Base-by-base conservation (phyloP, 2,113 vertebrate genomes). In the Balaeniceps rex region DNA sequence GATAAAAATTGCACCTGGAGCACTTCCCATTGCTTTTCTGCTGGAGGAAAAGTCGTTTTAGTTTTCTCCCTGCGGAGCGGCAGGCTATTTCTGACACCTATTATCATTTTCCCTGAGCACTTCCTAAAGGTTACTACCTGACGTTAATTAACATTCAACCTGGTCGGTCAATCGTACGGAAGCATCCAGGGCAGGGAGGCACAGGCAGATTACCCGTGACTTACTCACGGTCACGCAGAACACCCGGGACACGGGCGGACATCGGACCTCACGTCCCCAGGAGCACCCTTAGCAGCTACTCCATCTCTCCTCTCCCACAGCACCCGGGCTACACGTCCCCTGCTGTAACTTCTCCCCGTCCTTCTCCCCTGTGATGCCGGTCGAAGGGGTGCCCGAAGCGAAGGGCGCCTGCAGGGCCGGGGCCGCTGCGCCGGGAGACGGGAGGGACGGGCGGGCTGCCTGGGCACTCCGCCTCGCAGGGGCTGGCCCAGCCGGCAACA, bases 141-240 rank as follows among this genome's bases (percentile, higher is more conserved):
- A 11, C 33, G 21, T 33, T 65, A 51, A 49, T 4, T 6, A 44
- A 36, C 33, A 7, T 8, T 13, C 25, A 40, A 40, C 29, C 83
- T 1, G 69, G 8, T 17, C 17, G 13, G 42, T 18, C 52, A 26
- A 1, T 1, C 9, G 9, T 2, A 7, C 4, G 52, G 72, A 24
- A 44, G 57, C 46, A 44, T 2, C 63, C 5, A 3, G 83, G 63
- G 3, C 93, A n/a, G 22, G 18, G 19, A 28, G 42, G 52, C 55
- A 40, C 47, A 0, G 21, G 2, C 10, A 10, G 36, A 10, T 33
- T 7, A 26, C 0, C 84, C 40, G 23, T 4, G 69, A 29, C 34
- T 76, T 16, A 11, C 1, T 38, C 74, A 15, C 21, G 51, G 26
- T 10, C 83, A 40, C 54, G 49, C 44, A 42, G 49, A 57, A 21